These are phyloP conservation scores for Centropus bengalensis DNA, from an alignment of 2,113 vertebrate genomes.

Conservation along the genomic window DNA sequence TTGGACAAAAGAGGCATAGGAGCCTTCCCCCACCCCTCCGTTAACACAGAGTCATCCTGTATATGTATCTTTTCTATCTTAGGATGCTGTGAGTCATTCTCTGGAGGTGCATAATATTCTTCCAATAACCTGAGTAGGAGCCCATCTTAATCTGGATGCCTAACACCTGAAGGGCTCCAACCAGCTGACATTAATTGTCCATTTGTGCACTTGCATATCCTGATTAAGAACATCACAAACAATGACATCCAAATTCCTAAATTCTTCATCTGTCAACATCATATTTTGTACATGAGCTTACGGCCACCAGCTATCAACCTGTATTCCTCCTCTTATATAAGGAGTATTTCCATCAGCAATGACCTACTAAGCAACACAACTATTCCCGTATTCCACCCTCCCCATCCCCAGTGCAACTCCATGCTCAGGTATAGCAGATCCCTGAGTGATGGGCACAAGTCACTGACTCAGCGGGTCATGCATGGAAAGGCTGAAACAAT, in stretches of 20 bases:
- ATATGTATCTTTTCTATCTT: not conserved
- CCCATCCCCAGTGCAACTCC: not conserved
- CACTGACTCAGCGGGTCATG: accelerated
- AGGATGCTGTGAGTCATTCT: not conserved
- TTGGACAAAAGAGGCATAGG: not conserved
- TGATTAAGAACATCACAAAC: not conserved
- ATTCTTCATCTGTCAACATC: not conserved
- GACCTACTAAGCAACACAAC: not conserved
- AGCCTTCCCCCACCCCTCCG: not conserved
- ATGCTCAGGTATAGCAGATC: too few species aligned
- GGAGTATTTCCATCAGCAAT: not conserved
- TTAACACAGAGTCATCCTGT: not conserved
- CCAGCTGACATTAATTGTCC: not conserved
- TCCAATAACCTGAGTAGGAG: not conserved
- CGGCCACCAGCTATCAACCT: not conserved
- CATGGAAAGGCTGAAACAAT: accelerated
- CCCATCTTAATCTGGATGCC: not conserved
- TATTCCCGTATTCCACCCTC: not conserved
- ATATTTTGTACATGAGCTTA: not conserved
- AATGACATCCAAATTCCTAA: not conserved
- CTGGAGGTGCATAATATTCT: not conserved
- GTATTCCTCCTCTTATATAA: not conserved
- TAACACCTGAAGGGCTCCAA: not conserved
- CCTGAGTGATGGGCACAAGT: not conserved
- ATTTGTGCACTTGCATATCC: not conserved